phyloP scores from a whole-genome alignment of 2,888 invertebrate genomes.

The Cabera pusaria region DNA sequence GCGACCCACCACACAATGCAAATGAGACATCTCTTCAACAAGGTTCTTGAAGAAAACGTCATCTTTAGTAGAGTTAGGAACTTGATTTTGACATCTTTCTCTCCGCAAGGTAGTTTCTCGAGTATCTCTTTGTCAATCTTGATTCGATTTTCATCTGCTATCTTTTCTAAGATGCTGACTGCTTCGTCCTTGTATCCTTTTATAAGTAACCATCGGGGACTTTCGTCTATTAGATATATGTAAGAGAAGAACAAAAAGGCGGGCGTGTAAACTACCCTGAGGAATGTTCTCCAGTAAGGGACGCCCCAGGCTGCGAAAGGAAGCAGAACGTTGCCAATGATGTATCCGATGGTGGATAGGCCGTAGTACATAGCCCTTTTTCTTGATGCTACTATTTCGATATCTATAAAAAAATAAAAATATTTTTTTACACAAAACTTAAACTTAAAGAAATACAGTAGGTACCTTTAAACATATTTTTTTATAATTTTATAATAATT shows the following conservation, averaged over 20 bases:
- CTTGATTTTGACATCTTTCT: slow-evolving; percentile 39
- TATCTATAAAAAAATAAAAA: slow-evolving; percentile 43
- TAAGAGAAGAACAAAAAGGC: slow-evolving; percentile 86
- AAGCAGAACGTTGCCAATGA: slow-evolving; percentile 45
- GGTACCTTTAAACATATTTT: too few relatives aligned
- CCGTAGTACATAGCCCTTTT: slow-evolving; percentile 54
- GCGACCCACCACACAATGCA: slow-evolving; percentile 79
- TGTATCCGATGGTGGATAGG: slow-evolving; percentile 47
- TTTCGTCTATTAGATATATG: slow-evolving; percentile 87
- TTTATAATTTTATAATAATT: too few relatives aligned
- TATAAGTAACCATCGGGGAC: slow-evolving; percentile 89
- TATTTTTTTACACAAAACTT: too few relatives aligned
- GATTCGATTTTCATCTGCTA: slow-evolving; percentile 76
- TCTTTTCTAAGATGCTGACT: slow-evolving; percentile 82
- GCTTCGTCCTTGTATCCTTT: slow-evolving; percentile 86
- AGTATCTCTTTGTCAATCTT: slow-evolving; percentile 47
- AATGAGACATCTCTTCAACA: slow-evolving; percentile 58
- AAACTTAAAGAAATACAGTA: too few relatives aligned
- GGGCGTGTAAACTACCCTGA: slow-evolving; percentile 87
- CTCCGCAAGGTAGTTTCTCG: slow-evolving; percentile 37
- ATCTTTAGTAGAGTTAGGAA: slow-evolving; percentile 47
- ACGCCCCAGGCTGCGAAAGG: slow-evolving; percentile 58
- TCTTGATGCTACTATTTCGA: slow-evolving; percentile 58
- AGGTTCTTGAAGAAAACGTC: slow-evolving; percentile 54
- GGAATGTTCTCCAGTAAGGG: slow-evolving; percentile 86